Conservation (phyloP, 2,113 vertebrate species). For the Ellobius talpinus region DNA sequence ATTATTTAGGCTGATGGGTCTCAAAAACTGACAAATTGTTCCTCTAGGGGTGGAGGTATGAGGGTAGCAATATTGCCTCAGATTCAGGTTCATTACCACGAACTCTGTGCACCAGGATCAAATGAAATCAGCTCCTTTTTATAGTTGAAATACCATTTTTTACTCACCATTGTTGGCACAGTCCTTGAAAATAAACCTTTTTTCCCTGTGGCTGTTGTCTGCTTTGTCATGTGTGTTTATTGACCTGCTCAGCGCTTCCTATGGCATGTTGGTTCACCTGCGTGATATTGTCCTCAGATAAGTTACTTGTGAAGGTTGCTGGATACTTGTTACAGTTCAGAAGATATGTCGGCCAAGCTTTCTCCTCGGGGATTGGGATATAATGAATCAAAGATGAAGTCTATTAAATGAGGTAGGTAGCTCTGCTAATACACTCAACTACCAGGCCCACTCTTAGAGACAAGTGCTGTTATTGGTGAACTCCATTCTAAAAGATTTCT, state of each 20-base stretch:
- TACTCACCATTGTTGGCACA: slow-evolving; percentile 77
- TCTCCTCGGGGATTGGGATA: neutral
- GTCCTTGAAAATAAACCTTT: slow-evolving; percentile 79
- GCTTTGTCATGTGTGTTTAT: slow-evolving; percentile 58
- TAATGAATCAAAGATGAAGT: neutral
- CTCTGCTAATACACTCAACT: neutral
- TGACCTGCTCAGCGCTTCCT: neutral
- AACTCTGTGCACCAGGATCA: slow-evolving; percentile 25
- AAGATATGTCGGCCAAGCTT: neutral
- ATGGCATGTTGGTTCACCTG: neutral
- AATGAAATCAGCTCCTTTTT: slow-evolving; percentile 72
- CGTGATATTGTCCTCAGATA: neutral
- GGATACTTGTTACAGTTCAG: neutral
- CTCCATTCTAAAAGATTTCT: neutral
- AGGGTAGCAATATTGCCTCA: slow-evolving; percentile 47
- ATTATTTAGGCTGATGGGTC: slow-evolving; percentile 57
- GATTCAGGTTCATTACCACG: slow-evolving; percentile 45
- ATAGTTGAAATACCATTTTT: slow-evolving; percentile 73
- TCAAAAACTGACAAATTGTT: slow-evolving; percentile 45
- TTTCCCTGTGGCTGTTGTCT: slow-evolving; percentile 71
- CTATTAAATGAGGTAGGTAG: neutral
- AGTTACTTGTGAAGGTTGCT: neutral
- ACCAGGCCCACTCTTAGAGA: neutral
- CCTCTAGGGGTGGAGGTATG: neutral
- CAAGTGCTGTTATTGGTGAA: neutral